phyloP scores from a whole-genome alignment of 1,140 invertebrate species.

The Trigoniulus corallinus region DNA sequence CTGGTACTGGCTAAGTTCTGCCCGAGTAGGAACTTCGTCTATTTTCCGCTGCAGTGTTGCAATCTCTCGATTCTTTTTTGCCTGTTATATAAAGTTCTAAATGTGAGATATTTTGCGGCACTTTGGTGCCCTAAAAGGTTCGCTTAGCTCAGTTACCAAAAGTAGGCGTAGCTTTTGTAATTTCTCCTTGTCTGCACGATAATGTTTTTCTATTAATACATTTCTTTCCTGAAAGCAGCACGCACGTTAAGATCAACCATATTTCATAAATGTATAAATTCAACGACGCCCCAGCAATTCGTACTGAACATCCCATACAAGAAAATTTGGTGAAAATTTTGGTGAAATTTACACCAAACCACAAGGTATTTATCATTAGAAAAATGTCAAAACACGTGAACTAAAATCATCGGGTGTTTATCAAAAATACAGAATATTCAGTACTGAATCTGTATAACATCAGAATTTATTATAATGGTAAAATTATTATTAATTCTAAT shows the following conservation, averaged over 20 bases:
- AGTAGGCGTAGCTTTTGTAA: constrained; percentile 29
- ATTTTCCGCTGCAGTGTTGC: constrained; percentile 55
- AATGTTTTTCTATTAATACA: constrained; percentile 26
- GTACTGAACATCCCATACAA: too few species aligned
- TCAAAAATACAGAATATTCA: neutral
- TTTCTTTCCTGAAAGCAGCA: constrained; percentile 22
- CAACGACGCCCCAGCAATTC: too few species aligned
- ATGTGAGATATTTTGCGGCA: constrained; percentile 2
- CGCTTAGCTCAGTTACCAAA: constrained; percentile 21
- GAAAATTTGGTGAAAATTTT: too few species aligned
- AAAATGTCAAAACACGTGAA: too few species aligned
- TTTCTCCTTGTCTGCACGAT: constrained; percentile 29
- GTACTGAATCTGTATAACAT: neutral
- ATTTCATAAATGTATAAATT: too few species aligned
- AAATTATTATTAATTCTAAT: too few species aligned
- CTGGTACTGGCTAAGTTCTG: constrained; percentile 88
- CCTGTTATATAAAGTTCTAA: constrained; percentile 23
- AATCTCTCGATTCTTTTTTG: constrained; percentile 66
- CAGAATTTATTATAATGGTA: neutral
- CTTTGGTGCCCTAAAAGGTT: too few species aligned
- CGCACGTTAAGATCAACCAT: too few species aligned
- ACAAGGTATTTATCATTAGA: too few species aligned
- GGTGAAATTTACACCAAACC: too few species aligned
- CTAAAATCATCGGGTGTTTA: too few species aligned
- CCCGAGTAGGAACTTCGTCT: constrained; percentile 79